Conservation (phyloP, 2,888 invertebrate species). For the Rhamnusium bicolor region DNA sequence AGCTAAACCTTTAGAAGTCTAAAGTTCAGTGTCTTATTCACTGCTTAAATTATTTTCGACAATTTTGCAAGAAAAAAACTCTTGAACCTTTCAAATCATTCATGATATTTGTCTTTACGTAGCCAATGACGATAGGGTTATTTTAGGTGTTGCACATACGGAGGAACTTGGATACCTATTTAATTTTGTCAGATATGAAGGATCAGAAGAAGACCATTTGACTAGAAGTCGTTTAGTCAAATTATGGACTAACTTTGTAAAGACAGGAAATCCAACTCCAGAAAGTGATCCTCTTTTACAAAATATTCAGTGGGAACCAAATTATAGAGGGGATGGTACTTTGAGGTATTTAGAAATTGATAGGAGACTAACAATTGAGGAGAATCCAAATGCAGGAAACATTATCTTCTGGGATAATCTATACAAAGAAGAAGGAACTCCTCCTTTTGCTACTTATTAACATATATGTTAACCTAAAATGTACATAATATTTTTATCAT, state of each 20-base stretch:
- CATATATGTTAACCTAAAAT: not conserved
- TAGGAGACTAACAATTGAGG: constrained; percentile 4
- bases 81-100: too few species aligned
- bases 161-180: constrained; percentile 55
- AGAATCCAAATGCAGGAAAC: constrained; percentile 14
- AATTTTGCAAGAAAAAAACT: too few species aligned
- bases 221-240: constrained; percentile 42
- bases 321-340: not conserved
- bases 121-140: not conserved
- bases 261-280: constrained; percentile 53
- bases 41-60: too few species aligned
- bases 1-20: too few species aligned
- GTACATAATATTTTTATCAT: not conserved
- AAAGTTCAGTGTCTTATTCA: too few species aligned
- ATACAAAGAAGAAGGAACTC: constrained; percentile 38
- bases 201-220: constrained; percentile 41
- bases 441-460: constrained; percentile 45
- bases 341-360: constrained; percentile 40
- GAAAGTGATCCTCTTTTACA: constrained; percentile 41
- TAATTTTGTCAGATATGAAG: constrained; percentile 32
- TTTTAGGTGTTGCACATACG: constrained; percentile 52
- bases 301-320: constrained; percentile 42
- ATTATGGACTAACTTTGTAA: constrained; percentile 55
- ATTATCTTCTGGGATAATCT: constrained; percentile 41
- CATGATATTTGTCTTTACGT: too few species aligned